phyloP scores from a whole-genome alignment of 1,140 invertebrate genomes.

The Pectinophora gossypiella region DNA sequence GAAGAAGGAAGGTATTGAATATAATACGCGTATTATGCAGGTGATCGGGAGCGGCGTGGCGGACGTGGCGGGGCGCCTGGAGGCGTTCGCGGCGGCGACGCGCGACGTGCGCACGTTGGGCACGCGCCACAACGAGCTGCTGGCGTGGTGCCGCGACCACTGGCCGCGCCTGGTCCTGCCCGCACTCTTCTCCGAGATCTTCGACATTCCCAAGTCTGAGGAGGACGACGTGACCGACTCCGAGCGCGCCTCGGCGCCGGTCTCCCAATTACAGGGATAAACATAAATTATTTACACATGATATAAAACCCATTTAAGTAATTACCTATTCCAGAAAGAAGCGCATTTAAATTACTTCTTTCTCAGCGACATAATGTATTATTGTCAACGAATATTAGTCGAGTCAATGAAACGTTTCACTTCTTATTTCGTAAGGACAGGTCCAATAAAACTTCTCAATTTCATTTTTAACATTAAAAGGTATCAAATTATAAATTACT shows the following conservation, averaged over 20 bases:
- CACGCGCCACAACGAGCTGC: conserved; percentile 87
- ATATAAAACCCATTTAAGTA: too few relatives aligned
- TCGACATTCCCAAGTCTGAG: conserved; percentile 90
- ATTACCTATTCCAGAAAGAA: too few relatives aligned
- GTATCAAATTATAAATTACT: too few relatives aligned
- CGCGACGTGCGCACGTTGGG: conserved; percentile 90
- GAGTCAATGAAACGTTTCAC: too few relatives aligned
- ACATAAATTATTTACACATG: too few relatives aligned
- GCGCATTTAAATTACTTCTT: too few relatives aligned
- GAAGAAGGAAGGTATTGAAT: too few relatives aligned
- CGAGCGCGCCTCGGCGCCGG: neutral
- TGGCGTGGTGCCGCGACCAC: conserved; percentile 93
- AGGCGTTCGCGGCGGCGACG: conserved; percentile 83
- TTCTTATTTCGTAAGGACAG: too few relatives aligned
- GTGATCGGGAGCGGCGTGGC: conserved; percentile 18
- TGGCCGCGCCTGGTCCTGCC: conserved; percentile 92
- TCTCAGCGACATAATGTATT: too few relatives aligned
- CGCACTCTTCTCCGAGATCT: conserved; percentile 96
- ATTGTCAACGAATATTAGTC: too few relatives aligned
- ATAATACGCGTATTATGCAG: conserved; percentile 1
- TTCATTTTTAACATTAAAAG: too few relatives aligned
- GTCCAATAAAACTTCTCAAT: too few relatives aligned
- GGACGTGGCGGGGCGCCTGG: conserved; percentile 76
- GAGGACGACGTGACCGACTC: conserved; percentile 25
- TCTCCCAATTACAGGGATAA: neutral